These are phyloP conservation scores for Heterohyrax brucei DNA, from an alignment of 2,797 vertebrate genomes.

Conservation along the genomic window DNA sequence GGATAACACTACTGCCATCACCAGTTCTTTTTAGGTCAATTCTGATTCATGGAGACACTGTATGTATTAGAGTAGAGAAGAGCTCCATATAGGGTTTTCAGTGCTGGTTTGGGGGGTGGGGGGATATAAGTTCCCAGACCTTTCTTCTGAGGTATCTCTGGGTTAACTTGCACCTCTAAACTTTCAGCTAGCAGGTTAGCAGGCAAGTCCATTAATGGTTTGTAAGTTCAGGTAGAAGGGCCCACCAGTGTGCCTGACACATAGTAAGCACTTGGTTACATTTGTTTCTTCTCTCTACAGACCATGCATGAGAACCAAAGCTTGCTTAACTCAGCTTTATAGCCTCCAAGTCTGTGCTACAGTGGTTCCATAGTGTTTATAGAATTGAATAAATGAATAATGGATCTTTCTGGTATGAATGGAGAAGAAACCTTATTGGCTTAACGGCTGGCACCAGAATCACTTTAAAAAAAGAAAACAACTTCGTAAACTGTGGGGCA, in stretches of 20 bases:
- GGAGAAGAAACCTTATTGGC: background rate
- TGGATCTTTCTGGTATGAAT: background rate
- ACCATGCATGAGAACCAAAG: background rate
- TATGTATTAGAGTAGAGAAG: background rate
- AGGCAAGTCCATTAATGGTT: background rate
- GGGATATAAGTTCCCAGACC: too few species aligned
- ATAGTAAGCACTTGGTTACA: background rate
- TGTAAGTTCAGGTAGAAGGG: background rate
- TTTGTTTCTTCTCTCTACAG: background rate
- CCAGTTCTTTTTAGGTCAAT: background rate
- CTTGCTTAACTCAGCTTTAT: slow-evolving; percentile 7
- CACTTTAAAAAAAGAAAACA: slow-evolving; percentile 34
- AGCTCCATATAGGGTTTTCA: background rate
- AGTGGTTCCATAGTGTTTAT: slow-evolving; percentile 6
- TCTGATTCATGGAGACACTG: background rate
- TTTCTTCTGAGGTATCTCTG: background rate
- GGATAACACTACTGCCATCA: background rate
- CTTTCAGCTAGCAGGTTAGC: background rate
- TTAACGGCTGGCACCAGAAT: background rate
- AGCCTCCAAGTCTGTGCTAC: background rate
- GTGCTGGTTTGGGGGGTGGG: background rate
- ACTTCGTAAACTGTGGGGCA: background rate
- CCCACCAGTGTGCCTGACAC: background rate
- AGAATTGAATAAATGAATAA: slow-evolving; percentile 35
- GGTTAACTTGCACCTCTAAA: background rate